phyloP scores from a whole-genome alignment of 2,113 vertebrate genomes.

The Acrocephalus arundinaceus region DNA sequence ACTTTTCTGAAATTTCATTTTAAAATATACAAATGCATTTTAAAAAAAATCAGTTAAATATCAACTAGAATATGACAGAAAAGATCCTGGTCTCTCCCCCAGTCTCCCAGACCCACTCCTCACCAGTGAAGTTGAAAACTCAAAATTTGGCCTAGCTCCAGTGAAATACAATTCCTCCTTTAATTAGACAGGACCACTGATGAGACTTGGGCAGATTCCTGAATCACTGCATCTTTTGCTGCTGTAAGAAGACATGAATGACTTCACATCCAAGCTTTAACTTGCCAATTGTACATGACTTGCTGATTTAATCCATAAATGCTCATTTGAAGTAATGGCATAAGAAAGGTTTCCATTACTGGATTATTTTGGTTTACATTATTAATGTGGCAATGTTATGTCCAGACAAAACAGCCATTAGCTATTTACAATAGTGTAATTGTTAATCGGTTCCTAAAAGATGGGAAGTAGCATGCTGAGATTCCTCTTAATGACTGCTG shows the following conservation, averaged over 20 bases:
- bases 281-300: neutral
- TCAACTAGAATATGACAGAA: neutral
- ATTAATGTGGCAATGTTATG: neutral
- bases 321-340: neutral
- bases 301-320: neutral
- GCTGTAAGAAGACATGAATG: neutral
- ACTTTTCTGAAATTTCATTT: neutral
- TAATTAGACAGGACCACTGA: neutral
- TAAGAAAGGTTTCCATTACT: neutral
- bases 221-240: neutral
- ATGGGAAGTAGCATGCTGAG: neutral
- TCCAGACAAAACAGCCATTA: neutral
- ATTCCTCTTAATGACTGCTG: neutral
- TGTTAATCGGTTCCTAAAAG: neutral
- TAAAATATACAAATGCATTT: neutral
- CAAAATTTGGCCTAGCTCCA: neutral
- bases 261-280: neutral
- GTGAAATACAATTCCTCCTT: neutral
- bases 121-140: neutral
- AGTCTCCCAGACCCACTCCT: fast-evolving
- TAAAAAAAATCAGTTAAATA: neutral
- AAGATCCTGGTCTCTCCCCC: neutral
- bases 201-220: neutral
- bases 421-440: neutral
- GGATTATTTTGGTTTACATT: neutral